A percentile compares a stretch with the other conserved stretches of the same genome.
phyloP scores from a whole-genome alignment of 2,888 invertebrate species.

The Drepana falcataria region DNA sequence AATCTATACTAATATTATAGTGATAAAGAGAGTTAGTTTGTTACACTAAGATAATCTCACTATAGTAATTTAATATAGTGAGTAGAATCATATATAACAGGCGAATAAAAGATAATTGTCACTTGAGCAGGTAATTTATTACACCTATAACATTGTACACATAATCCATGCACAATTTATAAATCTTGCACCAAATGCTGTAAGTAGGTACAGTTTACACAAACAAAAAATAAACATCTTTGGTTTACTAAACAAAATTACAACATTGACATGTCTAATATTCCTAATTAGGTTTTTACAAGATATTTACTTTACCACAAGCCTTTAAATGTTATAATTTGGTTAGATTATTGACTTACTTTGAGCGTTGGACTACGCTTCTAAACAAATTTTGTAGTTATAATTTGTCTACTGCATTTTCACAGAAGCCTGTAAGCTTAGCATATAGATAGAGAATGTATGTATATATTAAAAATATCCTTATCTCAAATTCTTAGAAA shows the following conservation, averaged over 20 bases:
- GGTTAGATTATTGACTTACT: slow-evolving; percentile 45
- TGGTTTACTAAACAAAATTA: slow-evolving; percentile 72
- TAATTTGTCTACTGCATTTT: slow-evolving; percentile 42
- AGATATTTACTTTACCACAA: slow-evolving; percentile 52
- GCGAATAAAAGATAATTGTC: slow-evolving; percentile 18
- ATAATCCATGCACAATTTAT: slow-evolving; percentile 59
- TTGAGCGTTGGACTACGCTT: slow-evolving; percentile 49
- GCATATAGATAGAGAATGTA: slow-evolving; percentile 16
- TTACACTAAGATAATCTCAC: too few relatives aligned
- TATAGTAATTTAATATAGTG: too few relatives aligned
- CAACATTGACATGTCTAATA: slow-evolving; percentile 41
- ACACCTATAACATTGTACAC: slow-evolving; percentile 62
- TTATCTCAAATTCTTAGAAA: slow-evolving; percentile 20
- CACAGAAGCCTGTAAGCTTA: slow-evolving; percentile 44
- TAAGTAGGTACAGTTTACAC: too few relatives aligned
- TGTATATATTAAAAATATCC: slow-evolving; percentile 22
- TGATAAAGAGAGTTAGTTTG: too few relatives aligned
- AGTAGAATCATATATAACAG: too few relatives aligned
- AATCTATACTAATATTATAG: too few relatives aligned
- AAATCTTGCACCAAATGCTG: slow-evolving; percentile 58
- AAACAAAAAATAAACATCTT: slow-evolving; percentile 73
- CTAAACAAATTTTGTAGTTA: slow-evolving; percentile 29
- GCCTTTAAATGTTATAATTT: slow-evolving; percentile 56
- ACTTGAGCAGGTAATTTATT: slow-evolving; percentile 72
- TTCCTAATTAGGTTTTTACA: slow-evolving; percentile 31